These are phyloP conservation scores for Drosophila villosipedis DNA, from an alignment of 2,888 invertebrate genomes.

Conservation along the genomic window DNA sequence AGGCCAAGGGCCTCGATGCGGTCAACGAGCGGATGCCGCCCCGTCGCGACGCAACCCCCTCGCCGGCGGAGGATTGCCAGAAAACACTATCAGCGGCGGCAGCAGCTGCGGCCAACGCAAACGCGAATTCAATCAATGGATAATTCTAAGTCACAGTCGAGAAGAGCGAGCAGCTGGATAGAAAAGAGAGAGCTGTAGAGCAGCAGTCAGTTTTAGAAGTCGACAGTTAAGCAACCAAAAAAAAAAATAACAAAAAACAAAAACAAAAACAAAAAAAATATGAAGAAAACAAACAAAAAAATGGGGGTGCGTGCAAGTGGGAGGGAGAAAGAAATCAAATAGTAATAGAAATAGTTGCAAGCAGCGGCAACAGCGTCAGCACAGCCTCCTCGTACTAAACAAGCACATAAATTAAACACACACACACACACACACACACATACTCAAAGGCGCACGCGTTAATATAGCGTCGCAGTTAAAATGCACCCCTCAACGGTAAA, in stretches of 20 bases:
- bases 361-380: slow-evolving; percentile 23
- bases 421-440: not conserved
- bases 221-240: slow-evolving; percentile 50
- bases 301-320: slow-evolving; percentile 38
- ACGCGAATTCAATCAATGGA: slow-evolving; percentile 83
- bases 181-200: not conserved
- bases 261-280: slow-evolving; percentile 16
- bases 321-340: slow-evolving; percentile 59
- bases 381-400: slow-evolving; percentile 6
- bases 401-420: slow-evolving; percentile 8
- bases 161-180: slow-evolving; percentile 5
- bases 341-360: slow-evolving; percentile 30
- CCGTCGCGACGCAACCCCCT: slow-evolving; percentile 92
- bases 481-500: slow-evolving; percentile 21
- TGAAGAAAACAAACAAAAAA: slow-evolving; percentile 10
- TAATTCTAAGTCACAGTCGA: slow-evolving; percentile 80
- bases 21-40: slow-evolving; percentile 99
- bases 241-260: not conserved
- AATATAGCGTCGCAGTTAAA: slow-evolving; percentile 27
- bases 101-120: slow-evolving; percentile 83
- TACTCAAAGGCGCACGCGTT: slow-evolving; percentile 21
- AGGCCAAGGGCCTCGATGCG: slow-evolving; percentile 99
- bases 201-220: slow-evolving; percentile 55
- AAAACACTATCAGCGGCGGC: slow-evolving; percentile 82
- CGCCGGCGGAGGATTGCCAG: slow-evolving; percentile 86